These are phyloP conservation scores for Telmatochromis sp. DNA, from an alignment of 2,113 vertebrate species.

Conservation along the genomic window DNA sequence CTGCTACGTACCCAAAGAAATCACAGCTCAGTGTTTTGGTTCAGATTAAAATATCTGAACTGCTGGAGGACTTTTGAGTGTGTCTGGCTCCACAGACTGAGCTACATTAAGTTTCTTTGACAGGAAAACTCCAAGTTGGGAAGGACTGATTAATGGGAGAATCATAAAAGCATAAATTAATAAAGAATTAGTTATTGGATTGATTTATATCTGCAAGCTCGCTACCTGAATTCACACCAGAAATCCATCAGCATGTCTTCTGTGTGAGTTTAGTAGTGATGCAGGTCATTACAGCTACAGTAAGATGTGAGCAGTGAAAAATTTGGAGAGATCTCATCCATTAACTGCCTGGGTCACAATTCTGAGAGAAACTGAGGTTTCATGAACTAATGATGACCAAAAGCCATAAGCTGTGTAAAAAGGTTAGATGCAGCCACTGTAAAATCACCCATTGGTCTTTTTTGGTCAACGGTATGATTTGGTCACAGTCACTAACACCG, in stretches of 20 bases:
- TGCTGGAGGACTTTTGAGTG: accelerated
- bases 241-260: neutral
- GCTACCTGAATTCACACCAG: neutral
- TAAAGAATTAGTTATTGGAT: neutral
- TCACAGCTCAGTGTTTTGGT: neutral
- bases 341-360: neutral
- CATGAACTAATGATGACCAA: neutral
- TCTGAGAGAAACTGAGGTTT: neutral
- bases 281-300: neutral
- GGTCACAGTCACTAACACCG: neutral
- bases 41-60: neutral
- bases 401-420: neutral
- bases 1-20: accelerated
- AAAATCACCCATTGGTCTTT: neutral
- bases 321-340: neutral
- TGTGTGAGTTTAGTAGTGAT: neutral
- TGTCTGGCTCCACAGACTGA: neutral
- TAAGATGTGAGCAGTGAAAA: neutral
- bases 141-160: neutral
- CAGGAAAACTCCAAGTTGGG: neutral
- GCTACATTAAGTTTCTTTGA: neutral
- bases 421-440: neutral
- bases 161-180: neutral
- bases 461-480: no score
- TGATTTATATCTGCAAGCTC: accelerated